These are phyloP conservation scores for Chloebia gouldiae DNA, from an alignment of 2,113 vertebrate genomes.

Conservation along the genomic window DNA sequence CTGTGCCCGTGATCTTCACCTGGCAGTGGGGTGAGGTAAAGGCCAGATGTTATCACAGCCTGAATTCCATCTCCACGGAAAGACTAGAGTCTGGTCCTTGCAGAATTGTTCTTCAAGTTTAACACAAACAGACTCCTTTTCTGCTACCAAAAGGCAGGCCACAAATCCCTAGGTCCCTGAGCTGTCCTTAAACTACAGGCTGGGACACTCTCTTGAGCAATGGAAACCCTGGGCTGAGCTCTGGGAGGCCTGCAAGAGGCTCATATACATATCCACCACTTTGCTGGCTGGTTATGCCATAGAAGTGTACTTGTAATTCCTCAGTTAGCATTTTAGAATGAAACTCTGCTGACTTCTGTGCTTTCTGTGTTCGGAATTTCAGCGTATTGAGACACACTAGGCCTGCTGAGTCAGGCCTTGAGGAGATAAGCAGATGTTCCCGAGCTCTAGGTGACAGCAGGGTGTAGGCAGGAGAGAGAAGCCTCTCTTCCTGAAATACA, in stretches of 20 bases:
- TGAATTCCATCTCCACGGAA: background rate
- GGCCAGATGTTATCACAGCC: background rate
- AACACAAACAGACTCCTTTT: background rate
- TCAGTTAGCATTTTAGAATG: background rate
- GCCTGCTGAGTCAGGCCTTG: background rate
- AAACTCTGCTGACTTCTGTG: slow-evolving; percentile 5
- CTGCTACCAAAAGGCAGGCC: background rate
- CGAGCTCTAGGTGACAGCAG: slow-evolving; percentile 1
- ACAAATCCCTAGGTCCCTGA: background rate
- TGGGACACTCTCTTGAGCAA: background rate
- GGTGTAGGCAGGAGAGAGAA: background rate
- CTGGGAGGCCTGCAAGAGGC: background rate
- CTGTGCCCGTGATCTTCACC: background rate
- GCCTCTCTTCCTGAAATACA: accelerated
- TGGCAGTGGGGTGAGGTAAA: background rate
- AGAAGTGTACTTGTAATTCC: background rate
- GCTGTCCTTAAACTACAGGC: background rate
- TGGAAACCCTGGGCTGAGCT: background rate
- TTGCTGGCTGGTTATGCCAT: background rate
- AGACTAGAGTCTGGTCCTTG: background rate
- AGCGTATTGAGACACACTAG: background rate
- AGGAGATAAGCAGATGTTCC: background rate
- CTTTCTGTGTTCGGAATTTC: background rate
- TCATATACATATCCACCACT: background rate
- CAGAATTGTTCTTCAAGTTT: background rate